A percentile compares a stretch with the other conserved stretches of the same genome.
Conservation (phyloP, 2,113 vertebrate genomes). For the Fregata magnificens region DNA sequence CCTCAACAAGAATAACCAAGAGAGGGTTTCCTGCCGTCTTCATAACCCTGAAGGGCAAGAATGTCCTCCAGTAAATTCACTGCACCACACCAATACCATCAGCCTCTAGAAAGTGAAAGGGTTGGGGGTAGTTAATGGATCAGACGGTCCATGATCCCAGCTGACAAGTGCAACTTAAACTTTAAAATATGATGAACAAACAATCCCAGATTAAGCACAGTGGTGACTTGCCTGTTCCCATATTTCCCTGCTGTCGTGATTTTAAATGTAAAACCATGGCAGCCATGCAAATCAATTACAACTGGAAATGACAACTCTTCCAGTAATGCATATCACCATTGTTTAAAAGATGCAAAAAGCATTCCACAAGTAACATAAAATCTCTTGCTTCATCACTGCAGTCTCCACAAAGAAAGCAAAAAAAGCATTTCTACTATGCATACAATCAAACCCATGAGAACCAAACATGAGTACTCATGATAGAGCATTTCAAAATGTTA, state of each 20-base stretch:
- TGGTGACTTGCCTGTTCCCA: conserved; percentile 14
- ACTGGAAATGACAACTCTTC: conserved; percentile 63
- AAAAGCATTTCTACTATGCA: not conserved
- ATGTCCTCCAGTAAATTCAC: not conserved
- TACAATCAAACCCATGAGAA: conserved; percentile 14
- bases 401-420: not conserved
- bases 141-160: conserved; percentile 26
- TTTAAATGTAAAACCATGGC: conserved; percentile 55
- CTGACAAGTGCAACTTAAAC: conserved; percentile 47
- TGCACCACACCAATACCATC: not conserved
- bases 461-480: not conserved
- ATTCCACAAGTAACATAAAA: conserved; percentile 53
- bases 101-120: not conserved
- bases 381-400: conserved; percentile 25
- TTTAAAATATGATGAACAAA: conserved; percentile 49
- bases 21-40: not conserved
- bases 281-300: conserved; percentile 68
- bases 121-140: not conserved
- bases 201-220: conserved; percentile 39
- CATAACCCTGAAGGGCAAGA: not conserved
- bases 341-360: conserved; percentile 55
- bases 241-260: conserved; percentile 53
- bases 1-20: not conserved
- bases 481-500: not conserved
- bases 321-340: conserved; percentile 53